Evolutionary conservation across 23 tunicate species (phyloP).

Genomic region (Trididemnum nubilum): DNA sequence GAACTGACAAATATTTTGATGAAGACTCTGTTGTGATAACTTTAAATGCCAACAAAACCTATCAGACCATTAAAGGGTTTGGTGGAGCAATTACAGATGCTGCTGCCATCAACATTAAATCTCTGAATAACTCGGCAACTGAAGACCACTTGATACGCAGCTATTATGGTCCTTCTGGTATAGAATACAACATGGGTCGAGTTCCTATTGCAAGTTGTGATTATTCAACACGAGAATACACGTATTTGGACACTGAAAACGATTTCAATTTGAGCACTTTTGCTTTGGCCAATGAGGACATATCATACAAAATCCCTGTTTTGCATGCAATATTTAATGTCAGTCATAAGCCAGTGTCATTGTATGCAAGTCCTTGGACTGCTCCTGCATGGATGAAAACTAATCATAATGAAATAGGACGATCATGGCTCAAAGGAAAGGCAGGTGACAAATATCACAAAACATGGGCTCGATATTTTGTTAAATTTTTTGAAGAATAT

Average conservation of each 20-base stretch:
- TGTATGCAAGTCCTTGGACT: constrained; percentile 94
- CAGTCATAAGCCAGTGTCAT: constrained; percentile 32
- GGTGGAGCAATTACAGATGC: constrained; percentile 98
- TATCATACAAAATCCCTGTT: constrained; percentile 65
- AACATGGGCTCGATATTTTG: constrained; percentile 92
- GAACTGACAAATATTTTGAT: not conserved
- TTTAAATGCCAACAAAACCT: constrained; percentile 27
- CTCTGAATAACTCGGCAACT: constrained; percentile 41
- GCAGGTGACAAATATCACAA: constrained; percentile 98
- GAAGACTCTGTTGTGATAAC: constrained; percentile 6
- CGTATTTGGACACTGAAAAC: constrained; percentile 66
- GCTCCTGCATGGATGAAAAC: constrained; percentile 98
- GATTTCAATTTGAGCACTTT: constrained; percentile 85
- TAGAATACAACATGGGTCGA: constrained; percentile 83
- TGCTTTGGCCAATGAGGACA: constrained; percentile 75
- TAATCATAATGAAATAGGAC: constrained; percentile 68
- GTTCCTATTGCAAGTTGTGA: constrained; percentile 96
- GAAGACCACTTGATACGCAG: constrained; percentile 45
- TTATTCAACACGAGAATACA: constrained; percentile 76
- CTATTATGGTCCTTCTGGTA: constrained; percentile 68
- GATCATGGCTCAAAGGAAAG: constrained; percentile 69
- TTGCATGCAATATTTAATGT: constrained; percentile 39
- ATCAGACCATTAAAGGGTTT: constrained; percentile 91
- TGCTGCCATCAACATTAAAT: constrained; percentile 64
- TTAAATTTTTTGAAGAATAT: constrained; percentile 75